These are phyloP conservation scores for Bradysia coprophila DNA, from an alignment of 1,140 invertebrate genomes.

Conservation along the genomic window DNA sequence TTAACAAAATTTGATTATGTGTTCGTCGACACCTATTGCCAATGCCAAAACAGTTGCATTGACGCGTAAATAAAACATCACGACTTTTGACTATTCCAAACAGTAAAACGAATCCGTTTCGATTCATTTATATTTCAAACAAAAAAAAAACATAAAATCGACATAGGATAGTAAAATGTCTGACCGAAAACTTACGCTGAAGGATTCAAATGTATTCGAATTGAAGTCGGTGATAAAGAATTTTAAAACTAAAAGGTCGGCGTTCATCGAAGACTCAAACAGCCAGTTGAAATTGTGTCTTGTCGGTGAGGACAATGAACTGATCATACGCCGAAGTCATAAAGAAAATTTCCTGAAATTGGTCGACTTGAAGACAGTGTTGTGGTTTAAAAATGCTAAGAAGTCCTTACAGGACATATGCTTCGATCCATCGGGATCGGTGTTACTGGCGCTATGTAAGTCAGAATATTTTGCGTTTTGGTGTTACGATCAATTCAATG, in stretches of 20 bases:
- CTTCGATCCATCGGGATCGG: slow-evolving; percentile 48
- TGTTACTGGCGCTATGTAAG: slow-evolving; percentile 41
- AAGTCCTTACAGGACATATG: slow-evolving; percentile 41
- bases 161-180: too few relatives aligned
- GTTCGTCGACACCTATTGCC: too few relatives aligned
- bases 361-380: slow-evolving; percentile 37
- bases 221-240: slow-evolving; percentile 18
- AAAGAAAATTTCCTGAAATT: slow-evolving; percentile 2
- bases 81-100: too few relatives aligned
- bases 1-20: too few relatives aligned
- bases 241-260: slow-evolving; percentile 21
- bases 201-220: slow-evolving; percentile 13
- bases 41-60: too few relatives aligned
- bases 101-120: too few relatives aligned
- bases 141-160: too few relatives aligned
- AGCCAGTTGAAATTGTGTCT: slow-evolving; percentile 19
- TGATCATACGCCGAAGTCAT: slow-evolving; percentile 23
- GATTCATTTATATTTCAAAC: too few relatives aligned
- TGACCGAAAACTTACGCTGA: too few relatives aligned
- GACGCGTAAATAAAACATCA: too few relatives aligned
- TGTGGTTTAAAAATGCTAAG: slow-evolving; percentile 39
- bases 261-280: slow-evolving; percentile 10
- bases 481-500: slow-evolving; percentile 9
- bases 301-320: slow-evolving; percentile 21
- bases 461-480: slow-evolving; percentile 6